Conservation (phyloP, 2,797 vertebrate genomes). For the Sebastes miniatus region DNA sequence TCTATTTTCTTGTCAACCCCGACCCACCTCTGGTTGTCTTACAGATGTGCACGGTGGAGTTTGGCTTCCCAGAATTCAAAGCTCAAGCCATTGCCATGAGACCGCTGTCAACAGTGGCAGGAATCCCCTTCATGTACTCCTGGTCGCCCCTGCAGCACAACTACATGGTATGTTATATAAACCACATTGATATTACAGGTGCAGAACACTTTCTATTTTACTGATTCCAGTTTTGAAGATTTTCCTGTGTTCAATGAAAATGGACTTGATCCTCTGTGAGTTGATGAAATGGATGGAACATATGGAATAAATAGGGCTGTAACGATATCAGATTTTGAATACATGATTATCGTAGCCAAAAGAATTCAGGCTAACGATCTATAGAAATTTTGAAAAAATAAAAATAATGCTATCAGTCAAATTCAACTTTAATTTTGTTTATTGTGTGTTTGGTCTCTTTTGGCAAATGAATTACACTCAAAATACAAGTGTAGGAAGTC, state of each 20-base stretch:
- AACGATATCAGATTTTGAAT: too few relatives aligned
- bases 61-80: conserved; percentile 89
- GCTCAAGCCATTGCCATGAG: conserved; percentile 91
- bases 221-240: not conserved
- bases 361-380: too few relatives aligned
- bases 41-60: conserved; percentile 92
- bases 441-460: too few relatives aligned
- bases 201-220: not conserved
- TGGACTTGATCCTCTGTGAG: not conserved
- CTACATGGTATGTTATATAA: conserved; percentile 89
- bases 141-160: conserved; percentile 99
- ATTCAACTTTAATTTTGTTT: too few relatives aligned
- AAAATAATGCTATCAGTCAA: too few relatives aligned
- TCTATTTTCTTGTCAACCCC: not conserved
- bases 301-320: too few relatives aligned
- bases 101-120: conserved; percentile 92
- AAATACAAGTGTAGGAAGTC: too few relatives aligned
- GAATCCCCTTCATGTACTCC: conserved; percentile 98
- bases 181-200: not conserved
- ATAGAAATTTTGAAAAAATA: too few relatives aligned
- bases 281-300: not conserved
- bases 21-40: conserved; percentile 39
- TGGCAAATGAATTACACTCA: too few relatives aligned
- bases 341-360: too few relatives aligned
- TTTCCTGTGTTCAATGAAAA: not conserved